These are phyloP conservation scores for Acrocephalus kingi DNA, from an alignment of 2,113 vertebrate species.

Conservation along the genomic window DNA sequence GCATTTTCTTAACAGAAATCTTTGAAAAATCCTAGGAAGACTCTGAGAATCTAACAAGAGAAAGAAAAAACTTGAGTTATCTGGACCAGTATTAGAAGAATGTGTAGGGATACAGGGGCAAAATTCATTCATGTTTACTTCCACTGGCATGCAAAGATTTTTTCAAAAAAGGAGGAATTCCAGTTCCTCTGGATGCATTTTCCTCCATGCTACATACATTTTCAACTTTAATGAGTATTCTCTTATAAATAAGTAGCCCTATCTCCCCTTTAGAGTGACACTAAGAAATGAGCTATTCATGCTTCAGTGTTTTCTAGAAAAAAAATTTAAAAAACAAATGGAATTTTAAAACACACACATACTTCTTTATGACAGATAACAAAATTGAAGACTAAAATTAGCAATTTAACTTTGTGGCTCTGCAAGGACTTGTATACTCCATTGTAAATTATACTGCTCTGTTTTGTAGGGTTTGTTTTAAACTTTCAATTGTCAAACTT, in stretches of 20 bases:
- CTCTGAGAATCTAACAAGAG: neutral
- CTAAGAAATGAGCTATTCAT: neutral
- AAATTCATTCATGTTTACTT: neutral
- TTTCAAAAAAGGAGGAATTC: neutral
- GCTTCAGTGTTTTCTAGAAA: neutral
- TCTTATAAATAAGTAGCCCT: neutral
- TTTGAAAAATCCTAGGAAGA: neutral
- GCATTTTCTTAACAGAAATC: neutral
- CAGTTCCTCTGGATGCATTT: neutral
- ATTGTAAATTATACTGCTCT: neutral
- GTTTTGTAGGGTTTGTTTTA: neutral
- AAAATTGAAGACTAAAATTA: conserved; percentile 4
- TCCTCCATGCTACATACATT: neutral
- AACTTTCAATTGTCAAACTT: neutral
- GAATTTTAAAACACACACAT: neutral
- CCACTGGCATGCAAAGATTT: neutral
- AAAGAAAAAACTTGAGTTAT: neutral
- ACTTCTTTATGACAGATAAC: neutral
- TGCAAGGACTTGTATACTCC: neutral
- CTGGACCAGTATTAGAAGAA: neutral
- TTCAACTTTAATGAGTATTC: neutral
- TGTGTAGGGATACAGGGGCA: neutral
- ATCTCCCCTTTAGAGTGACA: neutral
- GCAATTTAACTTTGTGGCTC: neutral
- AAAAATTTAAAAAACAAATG: neutral